Percentiles rank a stretch among this genome's conserved stretches.
phyloP scores from a whole-genome alignment of 2,888 invertebrate genomes.

The Poecilus cupreus region DNA sequence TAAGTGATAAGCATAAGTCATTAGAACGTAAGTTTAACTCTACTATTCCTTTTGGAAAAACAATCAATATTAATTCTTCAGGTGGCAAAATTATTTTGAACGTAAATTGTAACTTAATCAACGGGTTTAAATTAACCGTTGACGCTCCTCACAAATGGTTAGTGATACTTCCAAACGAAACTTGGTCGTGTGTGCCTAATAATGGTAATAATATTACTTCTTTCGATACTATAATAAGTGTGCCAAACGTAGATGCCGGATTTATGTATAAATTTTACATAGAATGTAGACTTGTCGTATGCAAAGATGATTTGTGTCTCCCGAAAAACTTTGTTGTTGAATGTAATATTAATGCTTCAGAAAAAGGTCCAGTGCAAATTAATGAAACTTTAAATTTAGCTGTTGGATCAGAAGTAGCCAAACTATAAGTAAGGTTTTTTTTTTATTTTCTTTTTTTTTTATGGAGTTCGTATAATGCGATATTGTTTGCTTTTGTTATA shows the following conservation, averaged over 20 bases:
- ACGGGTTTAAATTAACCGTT: slow-evolving; percentile 73
- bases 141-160: slow-evolving; percentile 77
- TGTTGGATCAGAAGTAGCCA: slow-evolving; percentile 19
- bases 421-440: not conserved
- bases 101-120: slow-evolving; percentile 71
- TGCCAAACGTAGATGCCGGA: slow-evolving; percentile 62
- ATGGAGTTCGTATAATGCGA: not conserved
- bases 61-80: slow-evolving; percentile 68
- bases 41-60: slow-evolving; percentile 64
- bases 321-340: slow-evolving; percentile 69
- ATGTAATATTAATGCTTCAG: slow-evolving; percentile 64
- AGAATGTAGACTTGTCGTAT: slow-evolving; percentile 68
- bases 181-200: slow-evolving; percentile 69
- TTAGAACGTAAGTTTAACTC: slow-evolving; percentile 62
- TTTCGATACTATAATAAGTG: slow-evolving; percentile 68
- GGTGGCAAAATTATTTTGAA: slow-evolving; percentile 71
- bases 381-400: slow-evolving; percentile 44
- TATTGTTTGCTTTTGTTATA: slow-evolving; percentile 32
- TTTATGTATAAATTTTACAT: slow-evolving; percentile 64
- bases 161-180: slow-evolving; percentile 67
- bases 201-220: slow-evolving; percentile 66
- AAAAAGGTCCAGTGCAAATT: slow-evolving; percentile 59
- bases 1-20: slow-evolving; percentile 62
- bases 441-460: not conserved
- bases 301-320: slow-evolving; percentile 68